Conservation (phyloP, 2,113 vertebrate species). For the Poeciliopsis occidentalis region DNA sequence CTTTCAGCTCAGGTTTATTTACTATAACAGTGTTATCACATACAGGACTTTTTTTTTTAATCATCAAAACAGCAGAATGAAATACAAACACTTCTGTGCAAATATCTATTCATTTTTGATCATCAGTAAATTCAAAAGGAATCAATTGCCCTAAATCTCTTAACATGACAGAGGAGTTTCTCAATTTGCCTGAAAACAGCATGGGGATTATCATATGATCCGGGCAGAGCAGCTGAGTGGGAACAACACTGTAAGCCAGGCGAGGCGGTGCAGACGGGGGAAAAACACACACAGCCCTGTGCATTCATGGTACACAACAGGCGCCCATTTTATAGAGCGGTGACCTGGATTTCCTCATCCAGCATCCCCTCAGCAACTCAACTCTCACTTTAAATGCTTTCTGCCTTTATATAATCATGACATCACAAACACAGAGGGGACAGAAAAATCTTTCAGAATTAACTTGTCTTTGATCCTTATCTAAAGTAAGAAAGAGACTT, state of each 20-base stretch:
- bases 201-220: slow-evolving; percentile 28
- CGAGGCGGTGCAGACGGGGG: slow-evolving; percentile 27
- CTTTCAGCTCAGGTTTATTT: neutral
- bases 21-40: neutral
- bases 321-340: slow-evolving; percentile 62
- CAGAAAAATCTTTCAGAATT: slow-evolving; percentile 1
- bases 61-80: neutral
- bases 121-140: neutral
- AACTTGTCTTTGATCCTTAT: neutral
- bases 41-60: neutral
- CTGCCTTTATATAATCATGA: slow-evolving; percentile 60
- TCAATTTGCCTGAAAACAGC: slow-evolving; percentile 6
- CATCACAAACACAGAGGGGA: slow-evolving; percentile 30
- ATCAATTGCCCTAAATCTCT: slow-evolving; percentile 1
- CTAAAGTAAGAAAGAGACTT: slow-evolving; percentile 8
- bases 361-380: slow-evolving; percentile 38
- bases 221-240: slow-evolving; percentile 13
- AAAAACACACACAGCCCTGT: slow-evolving; percentile 40
- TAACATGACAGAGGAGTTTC: neutral
- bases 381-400: slow-evolving; percentile 59
- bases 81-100: neutral
- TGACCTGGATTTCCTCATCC: slow-evolving; percentile 73
- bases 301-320: slow-evolving; percentile 59
- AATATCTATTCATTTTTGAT: neutral
- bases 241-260: slow-evolving; percentile 26